Evolutionary conservation across 2,797 vertebrate species (phyloP).

Genomic region (Leucoraja ocellata): DNA sequence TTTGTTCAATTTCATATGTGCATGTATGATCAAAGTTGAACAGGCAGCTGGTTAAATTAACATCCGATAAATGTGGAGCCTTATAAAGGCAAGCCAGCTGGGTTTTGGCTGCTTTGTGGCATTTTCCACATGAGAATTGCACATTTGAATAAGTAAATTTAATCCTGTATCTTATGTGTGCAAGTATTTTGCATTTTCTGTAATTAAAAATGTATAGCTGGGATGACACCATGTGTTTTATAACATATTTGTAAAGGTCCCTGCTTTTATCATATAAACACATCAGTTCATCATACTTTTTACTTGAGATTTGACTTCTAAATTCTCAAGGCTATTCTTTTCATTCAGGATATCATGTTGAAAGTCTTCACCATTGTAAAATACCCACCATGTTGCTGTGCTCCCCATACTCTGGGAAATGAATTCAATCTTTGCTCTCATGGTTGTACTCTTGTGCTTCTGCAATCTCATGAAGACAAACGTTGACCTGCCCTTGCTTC

Average conservation of each 20-base stretch:
- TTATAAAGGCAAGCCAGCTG: background rate
- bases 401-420: background rate
- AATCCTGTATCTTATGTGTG: background rate
- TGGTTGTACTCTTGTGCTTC: background rate
- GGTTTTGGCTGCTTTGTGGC: background rate
- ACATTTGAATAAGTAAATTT: background rate
- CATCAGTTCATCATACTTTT: background rate
- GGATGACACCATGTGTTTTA: background rate
- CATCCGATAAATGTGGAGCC: background rate
- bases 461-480: background rate
- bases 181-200: background rate
- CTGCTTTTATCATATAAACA: background rate
- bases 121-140: background rate
- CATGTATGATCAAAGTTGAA: background rate
- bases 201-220: background rate
- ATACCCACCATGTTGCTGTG: background rate
- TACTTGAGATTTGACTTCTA: background rate
- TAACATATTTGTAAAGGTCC: background rate
- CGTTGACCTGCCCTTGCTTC: background rate
- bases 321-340: background rate
- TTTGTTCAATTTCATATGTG: background rate
- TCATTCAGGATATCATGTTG: background rate
- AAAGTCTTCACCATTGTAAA: background rate
- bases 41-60: background rate
- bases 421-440: background rate